Base-by-base conservation (phyloP, 2,888 invertebrate genomes). In the Ramazzottius varieornatus region DNA sequence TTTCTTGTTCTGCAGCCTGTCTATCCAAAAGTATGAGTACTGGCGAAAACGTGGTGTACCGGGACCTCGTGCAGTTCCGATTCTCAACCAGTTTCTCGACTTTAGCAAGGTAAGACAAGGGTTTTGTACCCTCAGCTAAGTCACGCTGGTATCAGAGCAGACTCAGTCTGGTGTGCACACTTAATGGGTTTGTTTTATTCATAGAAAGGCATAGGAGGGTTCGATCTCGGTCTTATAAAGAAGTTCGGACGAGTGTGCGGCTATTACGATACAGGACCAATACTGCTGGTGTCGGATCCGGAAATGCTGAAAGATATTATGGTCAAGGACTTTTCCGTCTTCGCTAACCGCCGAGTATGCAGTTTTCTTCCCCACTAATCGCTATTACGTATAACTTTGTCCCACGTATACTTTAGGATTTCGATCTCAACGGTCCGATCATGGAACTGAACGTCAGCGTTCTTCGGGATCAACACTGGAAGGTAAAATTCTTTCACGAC, bases 271-370 rank as follows among this genome's bases (percentile, higher is more conserved):
- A 13, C 40, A 8, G 20, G 20, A 40, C 20, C 20, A 13, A 8
- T 40, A 13, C 40, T 20, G 20, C 8, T 40, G 40, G 20, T 54
- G 8, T 54, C 40, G 40, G 40, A 13, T 8, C 8, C 54, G 24
- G 54, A 54, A 4, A 54, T 54, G 54, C 24, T 54, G 54, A 54
- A 29, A 54, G 4, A n/a, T 4, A 54, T 54, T 29, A 16, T 54
- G 54, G 54, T 54, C 16, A 54, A 54, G 24, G 54, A 54, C 24
- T 54, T 54, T 29, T 54, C 54, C 29, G 16, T 16, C 54, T 54
- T 54, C 54, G 29, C 24, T 54, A 54, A 54, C 54, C 54, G 54
- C 8, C 54, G 54, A 54, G 54, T 54, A 54, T 16, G 54, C 29
- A n/a, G 8, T n/a, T 16, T 29, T 4, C 16, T 16, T 54, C 29